Evolutionary conservation across 2,113 vertebrate genomes (phyloP), one percentile per base, ranked within the genome.

Genomic region (Archilochus colubris): DNA sequence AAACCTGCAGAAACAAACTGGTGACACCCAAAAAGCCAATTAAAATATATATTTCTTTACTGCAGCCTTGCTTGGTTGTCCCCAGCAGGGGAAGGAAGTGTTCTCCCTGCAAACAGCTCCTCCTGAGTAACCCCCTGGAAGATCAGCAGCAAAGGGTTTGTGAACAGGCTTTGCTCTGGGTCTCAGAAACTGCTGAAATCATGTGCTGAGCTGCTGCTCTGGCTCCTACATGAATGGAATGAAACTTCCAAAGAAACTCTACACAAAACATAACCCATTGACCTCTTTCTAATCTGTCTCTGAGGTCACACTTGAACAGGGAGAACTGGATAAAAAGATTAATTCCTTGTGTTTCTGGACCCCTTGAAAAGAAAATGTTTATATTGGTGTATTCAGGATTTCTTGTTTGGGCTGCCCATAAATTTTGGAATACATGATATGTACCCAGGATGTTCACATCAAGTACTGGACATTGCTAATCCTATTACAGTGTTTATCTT

Each of bases 61-160:
- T 3, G 36, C 31, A 46, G 67, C 50, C 44, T n/a, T 17, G 4
- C 24, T 17, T 21, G 36, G 18, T 22, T 75, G 24, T 3, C 22
- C 5, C 0, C 6, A 3, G 22, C 1, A 13, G 44, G 28, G 18
- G 68, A 2, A 31, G 43, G 46, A 22, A 33, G 16, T 1, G 10
- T 27, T 19, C 8, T 75, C 25, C 31, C 22, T 22, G 15, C 14
- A 40, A 27, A 13, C 10, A 11, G 31, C 43, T 28, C 21, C 7
- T 48, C 25, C 43, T 16, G 22, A 69, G 25, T 36, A n/a, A 43
- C 10, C 2, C 2, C 8, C 24, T 22, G 36, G 33, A 0, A 13
- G 23, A 13, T 30, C 6, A 13, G 62, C 25, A 1, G 2, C 0
- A 4, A 4, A n/a, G 5, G 36, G 22, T 14, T 46, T 51, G 27